Evolutionary conservation across 64 coral and sea anemone species (phyloP), one percentile per base, ranked within the genome.

Genomic region (Porites lutea): DNA sequence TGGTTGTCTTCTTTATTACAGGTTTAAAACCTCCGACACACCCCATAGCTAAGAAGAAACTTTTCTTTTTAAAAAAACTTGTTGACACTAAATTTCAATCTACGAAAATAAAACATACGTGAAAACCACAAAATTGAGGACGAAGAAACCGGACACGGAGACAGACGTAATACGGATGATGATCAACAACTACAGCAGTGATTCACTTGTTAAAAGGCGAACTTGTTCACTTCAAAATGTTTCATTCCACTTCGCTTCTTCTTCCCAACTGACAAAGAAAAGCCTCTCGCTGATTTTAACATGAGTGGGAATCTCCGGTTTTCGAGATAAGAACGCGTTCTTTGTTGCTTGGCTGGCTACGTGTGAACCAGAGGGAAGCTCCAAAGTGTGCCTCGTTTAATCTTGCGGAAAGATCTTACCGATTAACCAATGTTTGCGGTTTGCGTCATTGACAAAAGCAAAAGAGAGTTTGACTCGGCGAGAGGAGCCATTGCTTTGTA

Each of bases 391-490:
- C 48, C 43, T 68, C 12, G n/a, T 21, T 84, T 65, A 84, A 84
- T 84, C 61, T 84, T 65, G 64, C 63, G 81, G 81, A 84, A 68
- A 64, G 81, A 84, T 84, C 46, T 48, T 14, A 65, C 18, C 81
- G 62, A 68, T 68, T 84, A 84, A 84, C 64, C 62, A 68, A 65
- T 52, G 63, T 65, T 68, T 69, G 81, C 44, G 81, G 81, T 84
- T 84, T 84, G 81, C 27, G 20, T 84, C 81, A 84, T 69, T 84
- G 69, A 52, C 7, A 84, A 84, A 52, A 68, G 19, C 47, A 84
- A 84, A 14, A 65, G 47, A 68, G 69, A 84, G 62, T 52, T 67
- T 84, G 78, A 81, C 55, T 81, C 4, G 27, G 27, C 27, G 55
- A 63, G 58, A 45, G 63, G 55, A 45, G 13, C 78, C 23, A 79